These are phyloP conservation scores for Amphipoea oculea DNA, from an alignment of 2,888 invertebrate species.

Conservation along the genomic window DNA sequence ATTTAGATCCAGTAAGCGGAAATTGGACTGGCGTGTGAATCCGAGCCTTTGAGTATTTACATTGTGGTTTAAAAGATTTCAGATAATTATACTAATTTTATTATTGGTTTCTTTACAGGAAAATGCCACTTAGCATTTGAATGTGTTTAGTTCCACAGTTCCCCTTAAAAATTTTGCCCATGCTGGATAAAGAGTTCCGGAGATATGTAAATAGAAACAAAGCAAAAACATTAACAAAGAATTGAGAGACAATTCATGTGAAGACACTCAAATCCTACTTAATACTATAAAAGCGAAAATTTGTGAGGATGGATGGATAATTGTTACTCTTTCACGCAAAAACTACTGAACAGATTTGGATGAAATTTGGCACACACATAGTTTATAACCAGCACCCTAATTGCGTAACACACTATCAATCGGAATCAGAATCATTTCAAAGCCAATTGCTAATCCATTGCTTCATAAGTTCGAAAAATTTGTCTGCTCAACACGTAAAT, in stretches of 20 bases:
- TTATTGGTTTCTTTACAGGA: neutral
- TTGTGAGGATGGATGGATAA: too few species aligned
- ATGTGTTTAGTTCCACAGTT: neutral
- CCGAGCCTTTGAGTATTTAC: constrained; percentile 25
- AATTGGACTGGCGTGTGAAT: constrained; percentile 42
- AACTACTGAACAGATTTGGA: too few species aligned
- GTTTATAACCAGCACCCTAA: too few species aligned
- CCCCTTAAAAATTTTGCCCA: neutral
- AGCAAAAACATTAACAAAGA: neutral
- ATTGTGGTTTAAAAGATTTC: constrained; percentile 1
- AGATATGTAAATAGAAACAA: neutral
- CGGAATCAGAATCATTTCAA: too few species aligned
- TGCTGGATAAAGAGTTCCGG: neutral
- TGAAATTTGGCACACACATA: too few species aligned
- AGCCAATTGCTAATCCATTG: too few species aligned
- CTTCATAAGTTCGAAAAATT: too few species aligned
- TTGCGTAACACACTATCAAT: too few species aligned
- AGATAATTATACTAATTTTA: constrained; percentile 5
- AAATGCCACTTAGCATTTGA: neutral
- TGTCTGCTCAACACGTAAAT: too few species aligned
- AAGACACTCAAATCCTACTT: neutral
- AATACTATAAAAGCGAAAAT: too few species aligned
- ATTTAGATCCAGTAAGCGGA: constrained; percentile 55
- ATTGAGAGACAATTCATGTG: neutral
- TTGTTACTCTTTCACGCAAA: too few species aligned